Evolutionary conservation across 2,888 invertebrate genomes (phyloP).

Genomic region (Leptinotarsa rubiginosa): DNA sequence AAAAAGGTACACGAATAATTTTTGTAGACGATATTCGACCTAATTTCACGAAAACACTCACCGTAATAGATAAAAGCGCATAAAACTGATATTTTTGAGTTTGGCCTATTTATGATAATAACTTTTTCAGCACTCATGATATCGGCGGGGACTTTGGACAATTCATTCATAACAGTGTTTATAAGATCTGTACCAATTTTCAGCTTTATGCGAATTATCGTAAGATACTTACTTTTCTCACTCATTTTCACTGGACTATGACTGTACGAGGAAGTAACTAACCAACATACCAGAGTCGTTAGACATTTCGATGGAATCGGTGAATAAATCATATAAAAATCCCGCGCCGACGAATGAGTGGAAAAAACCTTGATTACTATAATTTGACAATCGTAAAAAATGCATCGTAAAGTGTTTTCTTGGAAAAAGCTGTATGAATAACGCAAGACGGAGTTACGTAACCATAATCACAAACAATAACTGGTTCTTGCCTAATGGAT

Average conservation of each 20-base stretch:
- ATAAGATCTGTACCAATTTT: too few species aligned
- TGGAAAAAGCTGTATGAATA: constrained; percentile 13
- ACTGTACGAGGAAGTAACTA: constrained; percentile 3
- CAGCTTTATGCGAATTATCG: too few species aligned
- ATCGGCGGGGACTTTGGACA: too few species aligned
- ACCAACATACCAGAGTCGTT: background rate
- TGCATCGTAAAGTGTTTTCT: constrained; percentile 14
- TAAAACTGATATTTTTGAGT: too few species aligned
- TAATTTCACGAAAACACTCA: too few species aligned
- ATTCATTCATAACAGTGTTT: too few species aligned
- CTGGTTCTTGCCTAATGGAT: constrained; percentile 13
- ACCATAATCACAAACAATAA: constrained; percentile 16
- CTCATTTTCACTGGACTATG: background rate
- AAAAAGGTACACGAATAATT: too few species aligned
- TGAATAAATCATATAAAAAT: constrained; percentile 2
- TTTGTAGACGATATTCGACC: too few species aligned
- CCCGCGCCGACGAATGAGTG: background rate
- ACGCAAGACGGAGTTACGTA: constrained; percentile 11
- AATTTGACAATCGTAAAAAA: constrained; percentile 11
- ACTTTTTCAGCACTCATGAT: too few species aligned
- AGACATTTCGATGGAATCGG: background rate
- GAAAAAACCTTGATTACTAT: constrained; percentile 20
- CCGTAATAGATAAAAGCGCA: too few species aligned
- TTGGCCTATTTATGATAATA: too few species aligned
- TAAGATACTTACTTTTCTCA: too few species aligned